phyloP scores from a whole-genome alignment of 1,140 invertebrate genomes.

The Metopolophium dirhodum region DNA sequence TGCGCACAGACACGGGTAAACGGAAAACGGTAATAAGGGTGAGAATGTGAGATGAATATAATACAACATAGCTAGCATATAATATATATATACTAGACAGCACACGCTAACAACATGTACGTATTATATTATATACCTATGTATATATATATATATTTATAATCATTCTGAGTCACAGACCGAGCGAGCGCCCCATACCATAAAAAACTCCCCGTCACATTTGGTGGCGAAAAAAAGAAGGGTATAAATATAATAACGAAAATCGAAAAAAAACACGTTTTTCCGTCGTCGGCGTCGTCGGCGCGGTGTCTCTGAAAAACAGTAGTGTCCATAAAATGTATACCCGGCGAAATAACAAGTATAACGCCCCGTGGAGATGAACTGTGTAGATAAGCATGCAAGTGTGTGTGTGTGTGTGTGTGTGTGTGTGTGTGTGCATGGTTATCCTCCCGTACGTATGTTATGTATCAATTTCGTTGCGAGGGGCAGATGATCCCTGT shows the following conservation, averaged over 20 bases:
- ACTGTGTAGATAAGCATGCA: neutral
- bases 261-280: neutral
- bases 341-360: neutral
- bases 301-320: neutral
- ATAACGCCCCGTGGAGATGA: neutral
- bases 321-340: neutral
- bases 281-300: neutral
- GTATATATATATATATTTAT: neutral
- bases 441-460: neutral
- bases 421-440: neutral
- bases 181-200: neutral
- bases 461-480: conserved; percentile 36
- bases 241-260: neutral
- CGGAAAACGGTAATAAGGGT: conserved; percentile 13
- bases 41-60: neutral
- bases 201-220: neutral
- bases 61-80: too few relatives aligned
- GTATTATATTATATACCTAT: neutral
- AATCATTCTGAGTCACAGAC: neutral
- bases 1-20: neutral
- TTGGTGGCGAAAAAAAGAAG: conserved; percentile 15
- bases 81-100: neutral
- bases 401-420: too few relatives aligned
- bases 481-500: neutral
- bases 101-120: neutral